Percentiles rank a stretch among this genome's conserved stretches.
phyloP scores from a whole-genome alignment of 2,797 vertebrate genomes.

The Microctenopoma stevenorrisi region DNA sequence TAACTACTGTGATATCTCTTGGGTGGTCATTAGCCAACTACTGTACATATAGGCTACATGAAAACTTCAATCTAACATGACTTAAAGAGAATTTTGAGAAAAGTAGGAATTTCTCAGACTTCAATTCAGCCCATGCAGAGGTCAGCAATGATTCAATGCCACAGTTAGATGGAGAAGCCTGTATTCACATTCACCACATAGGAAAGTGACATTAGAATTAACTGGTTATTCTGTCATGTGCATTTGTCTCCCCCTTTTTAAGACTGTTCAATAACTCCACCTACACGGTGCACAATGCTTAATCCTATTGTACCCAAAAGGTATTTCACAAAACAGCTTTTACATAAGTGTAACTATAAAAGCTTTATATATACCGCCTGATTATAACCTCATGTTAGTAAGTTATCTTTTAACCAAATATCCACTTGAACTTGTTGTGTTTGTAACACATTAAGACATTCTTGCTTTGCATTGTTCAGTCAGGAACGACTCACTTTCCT shows the following conservation, averaged over 20 bases:
- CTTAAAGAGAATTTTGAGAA: conserved; percentile 47
- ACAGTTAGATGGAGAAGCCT: conserved; percentile 3
- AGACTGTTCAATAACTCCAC: neutral
- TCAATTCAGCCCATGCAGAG: conserved; percentile 18
- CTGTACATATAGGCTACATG: conserved; percentile 40
- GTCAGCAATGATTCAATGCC: conserved; percentile 21
- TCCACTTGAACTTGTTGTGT: conserved; percentile 2
- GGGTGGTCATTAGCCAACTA: conserved; percentile 65
- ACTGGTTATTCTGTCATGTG: conserved; percentile 29
- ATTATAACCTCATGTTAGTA: neutral
- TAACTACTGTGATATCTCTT: conserved; percentile 41
- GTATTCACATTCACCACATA: conserved; percentile 17
- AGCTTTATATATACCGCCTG: neutral
- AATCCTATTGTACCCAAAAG: neutral
- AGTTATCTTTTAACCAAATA: neutral
- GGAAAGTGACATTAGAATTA: conserved; percentile 19
- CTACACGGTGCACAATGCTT: neutral
- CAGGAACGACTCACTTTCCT: conserved; percentile 23
- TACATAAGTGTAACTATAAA: neutral
- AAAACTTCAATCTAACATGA: conserved; percentile 47
- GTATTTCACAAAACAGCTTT: neutral
- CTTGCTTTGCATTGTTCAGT: conserved; percentile 20
- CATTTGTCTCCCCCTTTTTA: neutral
- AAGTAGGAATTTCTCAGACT: conserved; percentile 23
- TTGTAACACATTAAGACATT: neutral